These are phyloP conservation scores for Pycnonotus jocosus DNA, from an alignment of 2,113 vertebrate species.

Conservation along the genomic window DNA sequence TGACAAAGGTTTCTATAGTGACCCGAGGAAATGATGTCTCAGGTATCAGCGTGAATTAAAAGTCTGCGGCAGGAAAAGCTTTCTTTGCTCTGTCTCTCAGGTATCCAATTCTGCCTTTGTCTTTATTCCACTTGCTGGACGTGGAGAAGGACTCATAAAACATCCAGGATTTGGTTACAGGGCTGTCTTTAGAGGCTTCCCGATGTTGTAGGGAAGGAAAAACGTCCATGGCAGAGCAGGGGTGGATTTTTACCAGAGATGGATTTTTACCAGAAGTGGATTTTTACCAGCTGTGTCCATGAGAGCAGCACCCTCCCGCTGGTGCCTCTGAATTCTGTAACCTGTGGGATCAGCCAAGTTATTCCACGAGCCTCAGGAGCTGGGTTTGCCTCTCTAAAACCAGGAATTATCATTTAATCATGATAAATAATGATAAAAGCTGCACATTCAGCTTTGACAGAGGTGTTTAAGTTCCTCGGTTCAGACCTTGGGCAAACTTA, in stretches of 20 bases:
- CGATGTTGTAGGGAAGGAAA: background rate
- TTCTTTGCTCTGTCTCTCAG: conserved; percentile 40
- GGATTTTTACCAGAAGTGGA: no score
- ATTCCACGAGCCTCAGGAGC: background rate
- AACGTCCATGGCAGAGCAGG: background rate
- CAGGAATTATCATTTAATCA: background rate
- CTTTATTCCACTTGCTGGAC: conserved; percentile 14
- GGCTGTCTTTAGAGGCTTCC: background rate
- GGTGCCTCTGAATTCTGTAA: background rate
- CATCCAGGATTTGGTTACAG: conserved; percentile 36
- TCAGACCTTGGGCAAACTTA: background rate
- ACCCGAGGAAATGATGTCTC: conserved; percentile 40
- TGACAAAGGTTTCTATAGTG: conserved; percentile 41
- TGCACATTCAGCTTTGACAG: background rate
- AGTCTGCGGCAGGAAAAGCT: conserved; percentile 26
- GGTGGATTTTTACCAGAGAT: background rate
- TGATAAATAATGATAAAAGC: no score
- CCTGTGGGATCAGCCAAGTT: background rate
- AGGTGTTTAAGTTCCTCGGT: background rate
- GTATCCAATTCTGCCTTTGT: conserved; percentile 39
- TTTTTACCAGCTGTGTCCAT: background rate
- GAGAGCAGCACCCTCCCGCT: background rate
- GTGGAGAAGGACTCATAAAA: conserved; percentile 8
- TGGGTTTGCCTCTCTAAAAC: background rate
- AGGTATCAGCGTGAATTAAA: conserved; percentile 40